Conservation (phyloP, 2,888 invertebrate genomes). For the Drosophila merina region DNA sequence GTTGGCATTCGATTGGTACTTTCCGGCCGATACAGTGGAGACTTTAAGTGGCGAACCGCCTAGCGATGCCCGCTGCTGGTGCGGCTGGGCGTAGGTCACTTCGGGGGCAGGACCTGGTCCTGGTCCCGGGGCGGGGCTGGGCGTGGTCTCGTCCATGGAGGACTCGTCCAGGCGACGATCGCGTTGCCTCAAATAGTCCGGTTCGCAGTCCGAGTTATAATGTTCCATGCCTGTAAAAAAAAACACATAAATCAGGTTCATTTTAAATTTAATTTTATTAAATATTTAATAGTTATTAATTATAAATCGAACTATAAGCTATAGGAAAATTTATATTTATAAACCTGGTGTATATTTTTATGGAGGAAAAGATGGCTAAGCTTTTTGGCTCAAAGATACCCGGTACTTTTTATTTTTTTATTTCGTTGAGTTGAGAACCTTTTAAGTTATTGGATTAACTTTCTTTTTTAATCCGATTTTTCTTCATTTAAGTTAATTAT, state of each 20-base stretch:
- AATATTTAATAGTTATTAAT: too few relatives aligned
- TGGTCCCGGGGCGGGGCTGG: background rate
- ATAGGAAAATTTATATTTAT: too few relatives aligned
- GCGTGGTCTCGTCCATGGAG: slow-evolving; percentile 1
- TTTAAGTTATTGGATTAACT: too few relatives aligned
- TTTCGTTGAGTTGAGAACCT: too few relatives aligned
- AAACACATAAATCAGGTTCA: slow-evolving; percentile 8
- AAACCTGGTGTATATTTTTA: too few relatives aligned
- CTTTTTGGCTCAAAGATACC: too few relatives aligned
- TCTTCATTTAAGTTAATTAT: too few relatives aligned
- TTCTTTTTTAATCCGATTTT: too few relatives aligned
- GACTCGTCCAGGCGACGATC: slow-evolving; percentile 52
- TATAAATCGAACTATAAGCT: too few relatives aligned
- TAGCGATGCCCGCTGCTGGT: slow-evolving; percentile 45
- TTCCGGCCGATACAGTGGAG: slow-evolving; percentile 60
- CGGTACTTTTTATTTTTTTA: too few relatives aligned
- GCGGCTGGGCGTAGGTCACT: slow-evolving; percentile 69
- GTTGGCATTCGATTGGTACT: slow-evolving; percentile 70
- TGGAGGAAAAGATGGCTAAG: too few relatives aligned
- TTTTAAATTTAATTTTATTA: background rate
- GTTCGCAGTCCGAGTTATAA: slow-evolving; percentile 89
- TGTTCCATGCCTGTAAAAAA: slow-evolving; percentile 85
- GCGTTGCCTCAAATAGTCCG: slow-evolving; percentile 73
- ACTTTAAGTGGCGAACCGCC: slow-evolving; percentile 76
- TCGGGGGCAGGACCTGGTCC: slow-evolving; percentile 35